Conservation (phyloP, 2,797 vertebrate genomes). For the Erethizon dorsatum region DNA sequence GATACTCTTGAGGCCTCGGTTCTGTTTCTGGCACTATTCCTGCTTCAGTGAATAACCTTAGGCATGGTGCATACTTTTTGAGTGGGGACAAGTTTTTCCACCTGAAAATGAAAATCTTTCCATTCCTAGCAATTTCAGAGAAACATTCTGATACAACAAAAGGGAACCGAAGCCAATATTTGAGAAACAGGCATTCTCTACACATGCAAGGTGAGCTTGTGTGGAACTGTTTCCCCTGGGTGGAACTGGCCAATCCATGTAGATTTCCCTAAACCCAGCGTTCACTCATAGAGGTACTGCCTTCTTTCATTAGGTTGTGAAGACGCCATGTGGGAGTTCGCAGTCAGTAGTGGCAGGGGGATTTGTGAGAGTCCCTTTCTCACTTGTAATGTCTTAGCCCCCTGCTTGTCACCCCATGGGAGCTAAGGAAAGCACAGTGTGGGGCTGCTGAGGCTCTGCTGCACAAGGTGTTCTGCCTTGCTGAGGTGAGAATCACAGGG, state of each 20-base stretch:
- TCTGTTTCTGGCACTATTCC: not conserved
- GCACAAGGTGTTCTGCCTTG: not conserved
- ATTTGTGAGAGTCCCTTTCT: not conserved
- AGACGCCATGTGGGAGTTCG: not conserved
- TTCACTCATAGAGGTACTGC: not conserved
- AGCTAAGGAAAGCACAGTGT: not conserved
- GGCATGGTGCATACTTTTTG: not conserved
- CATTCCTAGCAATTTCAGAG: conserved; percentile 4
- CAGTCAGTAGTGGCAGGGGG: not conserved
- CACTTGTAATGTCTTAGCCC: not conserved
- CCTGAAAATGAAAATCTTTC: conserved; percentile 33
- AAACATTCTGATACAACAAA: not conserved
- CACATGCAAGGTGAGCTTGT: not conserved
- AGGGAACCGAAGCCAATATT: not conserved
- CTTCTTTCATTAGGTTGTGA: conserved; percentile 11
- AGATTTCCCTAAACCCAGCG: not conserved
- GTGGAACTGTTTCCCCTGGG: not conserved
- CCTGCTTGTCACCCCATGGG: not conserved
- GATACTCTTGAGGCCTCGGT: not conserved
- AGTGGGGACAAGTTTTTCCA: not conserved
- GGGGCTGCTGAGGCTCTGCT: conserved; percentile 2
- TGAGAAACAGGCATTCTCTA: not conserved
- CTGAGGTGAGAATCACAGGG: not conserved
- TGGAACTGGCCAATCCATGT: not conserved
- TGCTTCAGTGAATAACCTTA: conserved; percentile 17